phyloP scores from a whole-genome alignment of 2,113 vertebrate genomes.

The Cromileptes altivelis region DNA sequence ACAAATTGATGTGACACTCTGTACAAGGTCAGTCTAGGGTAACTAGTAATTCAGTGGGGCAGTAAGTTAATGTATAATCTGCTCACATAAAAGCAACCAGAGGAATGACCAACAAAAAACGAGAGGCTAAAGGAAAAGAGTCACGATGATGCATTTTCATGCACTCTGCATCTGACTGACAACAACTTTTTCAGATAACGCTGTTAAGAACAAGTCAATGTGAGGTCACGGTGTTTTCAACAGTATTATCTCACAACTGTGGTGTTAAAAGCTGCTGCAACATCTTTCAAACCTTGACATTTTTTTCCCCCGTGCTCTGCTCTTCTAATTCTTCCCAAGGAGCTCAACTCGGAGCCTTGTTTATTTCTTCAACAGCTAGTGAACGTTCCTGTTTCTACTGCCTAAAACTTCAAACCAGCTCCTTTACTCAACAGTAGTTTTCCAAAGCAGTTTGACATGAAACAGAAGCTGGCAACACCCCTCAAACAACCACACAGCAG shows the following conservation, averaged over 20 bases:
- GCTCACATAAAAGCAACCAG: constrained; percentile 7
- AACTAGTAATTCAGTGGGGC: neutral
- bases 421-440: constrained; percentile 2
- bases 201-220: neutral
- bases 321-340: constrained; percentile 3
- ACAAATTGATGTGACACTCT: neutral
- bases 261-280: constrained; percentile 5
- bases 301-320: neutral
- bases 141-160: neutral
- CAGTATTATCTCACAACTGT: constrained; percentile 3
- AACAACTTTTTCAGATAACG: neutral
- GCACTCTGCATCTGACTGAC: neutral
- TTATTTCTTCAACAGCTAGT: constrained; percentile 21
- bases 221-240: neutral
- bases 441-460: constrained; percentile 35
- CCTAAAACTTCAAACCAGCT: constrained; percentile 31
- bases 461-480: constrained; percentile 27
- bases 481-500: constrained; percentile 15
- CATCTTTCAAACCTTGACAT: constrained; percentile 15
- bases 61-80: constrained; percentile 54
- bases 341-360: constrained; percentile 19
- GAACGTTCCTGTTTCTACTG: constrained; percentile 11
- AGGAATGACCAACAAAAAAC: neutral
- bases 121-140: neutral
- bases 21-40: constrained; percentile 26